Base-by-base conservation (phyloP, 1,140 invertebrate species). In the Chymomyza costata region DNA sequence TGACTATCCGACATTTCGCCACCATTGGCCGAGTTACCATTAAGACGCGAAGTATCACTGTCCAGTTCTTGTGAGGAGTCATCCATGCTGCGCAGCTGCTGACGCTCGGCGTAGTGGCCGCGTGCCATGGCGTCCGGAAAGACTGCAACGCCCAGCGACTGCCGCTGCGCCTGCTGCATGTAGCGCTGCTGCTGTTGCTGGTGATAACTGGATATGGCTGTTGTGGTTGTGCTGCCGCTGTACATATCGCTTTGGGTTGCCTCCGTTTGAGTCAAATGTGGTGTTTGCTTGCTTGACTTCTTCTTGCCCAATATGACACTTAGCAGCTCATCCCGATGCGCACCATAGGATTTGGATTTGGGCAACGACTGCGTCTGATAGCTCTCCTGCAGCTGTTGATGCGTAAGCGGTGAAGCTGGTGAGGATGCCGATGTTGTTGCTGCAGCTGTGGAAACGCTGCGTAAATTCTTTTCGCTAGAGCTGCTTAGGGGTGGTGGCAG, bases 1-100 rank as follows among this genome's bases (percentile, higher is more conserved):
- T 85, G 84, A 50, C 82, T 85, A 28, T 85, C 84, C 34, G 65
- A 69, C 51, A 85, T 85, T 32, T 85, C 84, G 31, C 57, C 46
- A 17, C 40, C 54, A 5, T 44, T 57, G 10, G 6, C 11, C 1
- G 43, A 3, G 45, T 16, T 16, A 17, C 21, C 6, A 14, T 7
- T 28, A 41, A 10, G 16, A 16, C 31, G 38, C 19, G 37, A 51
- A 39, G 21, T 50, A 5, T 51, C 52, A 43, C 54, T 55, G 44
- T 56, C 50, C 17, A 84, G 30, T n/a, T 84, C 82, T 52, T 82
- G 82, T 8, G 82, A 62, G n/a, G 82, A 80, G 18, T 84, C 82
- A 16, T 71, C 82, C 3, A 84, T 56, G 28, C 76, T 84, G 34
- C 81, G 81, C 7, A 81, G 19, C 21, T 78, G 71, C 32, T 54